Percentiles rank a stretch among this genome's conserved stretches.
These are phyloP conservation scores for Papilio gigon DNA, from an alignment of 2,888 invertebrate genomes.

Conservation along the genomic window DNA sequence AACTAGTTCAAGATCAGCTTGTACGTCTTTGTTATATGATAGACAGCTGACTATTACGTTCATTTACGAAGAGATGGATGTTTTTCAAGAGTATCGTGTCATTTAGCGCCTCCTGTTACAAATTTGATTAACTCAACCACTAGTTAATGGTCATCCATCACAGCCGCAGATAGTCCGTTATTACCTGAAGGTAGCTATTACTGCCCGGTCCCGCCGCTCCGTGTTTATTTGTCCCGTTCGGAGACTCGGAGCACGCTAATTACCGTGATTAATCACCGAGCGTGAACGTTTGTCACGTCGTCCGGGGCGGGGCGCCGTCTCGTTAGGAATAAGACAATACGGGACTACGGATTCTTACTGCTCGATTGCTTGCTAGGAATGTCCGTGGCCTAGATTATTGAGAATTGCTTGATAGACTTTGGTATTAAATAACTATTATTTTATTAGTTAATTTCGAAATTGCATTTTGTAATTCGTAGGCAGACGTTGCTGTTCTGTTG, in stretches of 20 bases:
- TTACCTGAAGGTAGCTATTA: slow-evolving; percentile 21
- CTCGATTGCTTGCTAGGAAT: not conserved
- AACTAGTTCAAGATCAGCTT: too few species aligned
- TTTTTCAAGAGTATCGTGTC: too few species aligned
- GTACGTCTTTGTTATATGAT: too few species aligned
- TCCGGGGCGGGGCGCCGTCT: not conserved
- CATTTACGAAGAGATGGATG: too few species aligned
- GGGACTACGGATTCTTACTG: not conserved
- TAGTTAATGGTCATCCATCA: slow-evolving; percentile 20
- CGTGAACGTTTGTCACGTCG: slow-evolving; percentile 24
- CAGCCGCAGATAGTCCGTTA: slow-evolving; percentile 11
- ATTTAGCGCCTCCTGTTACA: not conserved
- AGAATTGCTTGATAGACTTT: not conserved
- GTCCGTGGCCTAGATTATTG: not conserved
- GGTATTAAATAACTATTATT: not conserved
- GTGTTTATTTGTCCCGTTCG: slow-evolving; percentile 34
- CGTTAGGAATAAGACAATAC: not conserved
- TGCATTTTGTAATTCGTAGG: too few species aligned
- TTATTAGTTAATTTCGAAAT: too few species aligned
- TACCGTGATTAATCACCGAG: slow-evolving; percentile 31
- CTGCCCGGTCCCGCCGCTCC: slow-evolving; percentile 10
- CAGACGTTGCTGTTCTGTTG: not conserved
- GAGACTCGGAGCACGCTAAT: slow-evolving; percentile 25
- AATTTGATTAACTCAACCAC: slow-evolving; percentile 5
- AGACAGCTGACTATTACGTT: too few species aligned